Percentiles rank a stretch among this genome's conserved stretches.
These are phyloP conservation scores for Ophthalmolycus amberensis DNA, from an alignment of 2,113 vertebrate species.

Conservation along the genomic window DNA sequence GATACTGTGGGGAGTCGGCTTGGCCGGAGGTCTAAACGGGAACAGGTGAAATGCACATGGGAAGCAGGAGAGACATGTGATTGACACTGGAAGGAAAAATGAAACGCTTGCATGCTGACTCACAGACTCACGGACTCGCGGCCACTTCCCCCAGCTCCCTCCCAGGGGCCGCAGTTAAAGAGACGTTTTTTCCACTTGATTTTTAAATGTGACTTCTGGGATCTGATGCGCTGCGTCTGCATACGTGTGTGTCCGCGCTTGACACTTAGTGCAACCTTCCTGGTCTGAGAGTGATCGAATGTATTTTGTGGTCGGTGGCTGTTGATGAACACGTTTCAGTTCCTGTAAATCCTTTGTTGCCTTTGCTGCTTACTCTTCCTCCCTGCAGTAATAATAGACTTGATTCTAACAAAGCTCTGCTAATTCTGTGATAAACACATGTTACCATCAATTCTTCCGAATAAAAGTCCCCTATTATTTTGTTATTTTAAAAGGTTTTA, in stretches of 20 bases:
- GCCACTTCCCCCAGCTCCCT: background rate
- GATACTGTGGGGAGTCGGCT: constrained; percentile 6
- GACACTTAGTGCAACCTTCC: background rate
- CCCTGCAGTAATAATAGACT: background rate
- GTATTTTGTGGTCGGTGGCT: too few species aligned
- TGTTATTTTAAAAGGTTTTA: background rate
- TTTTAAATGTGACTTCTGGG: too few species aligned
- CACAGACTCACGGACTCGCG: background rate
- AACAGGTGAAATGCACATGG: constrained; percentile 25
- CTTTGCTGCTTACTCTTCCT: too few species aligned
- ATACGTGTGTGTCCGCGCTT: too few species aligned
- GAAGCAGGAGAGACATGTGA: constrained; percentile 8
- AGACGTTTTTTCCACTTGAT: background rate
- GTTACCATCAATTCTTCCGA: background rate
- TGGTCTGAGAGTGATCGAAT: background rate
- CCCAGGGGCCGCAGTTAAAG: too few species aligned
- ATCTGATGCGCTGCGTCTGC: too few species aligned
- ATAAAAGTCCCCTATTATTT: background rate
- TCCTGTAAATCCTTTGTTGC: too few species aligned
- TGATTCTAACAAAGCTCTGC: background rate
- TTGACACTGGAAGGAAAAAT: constrained; percentile 1
- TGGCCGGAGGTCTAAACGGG: constrained; percentile 30
- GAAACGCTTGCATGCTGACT: background rate
- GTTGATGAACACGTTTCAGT: too few species aligned
- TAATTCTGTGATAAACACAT: background rate